These are phyloP conservation scores for Baccha elongata DNA, from an alignment of 2,888 invertebrate genomes.

Conservation along the genomic window DNA sequence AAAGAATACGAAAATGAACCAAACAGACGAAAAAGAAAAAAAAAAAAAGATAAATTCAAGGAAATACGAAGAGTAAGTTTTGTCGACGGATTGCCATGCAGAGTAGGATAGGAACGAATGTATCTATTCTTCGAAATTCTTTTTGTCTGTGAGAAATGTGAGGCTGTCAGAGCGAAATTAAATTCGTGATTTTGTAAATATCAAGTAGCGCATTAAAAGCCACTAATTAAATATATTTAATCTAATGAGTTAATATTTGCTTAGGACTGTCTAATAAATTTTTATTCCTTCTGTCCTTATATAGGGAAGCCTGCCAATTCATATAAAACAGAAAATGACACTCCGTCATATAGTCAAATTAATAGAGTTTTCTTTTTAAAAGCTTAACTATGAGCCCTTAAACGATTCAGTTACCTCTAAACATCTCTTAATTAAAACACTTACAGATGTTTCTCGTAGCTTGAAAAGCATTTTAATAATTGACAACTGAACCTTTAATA, in stretches of 20 bases:
- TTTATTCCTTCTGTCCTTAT: no score
- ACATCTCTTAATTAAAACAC: constrained; percentile 42
- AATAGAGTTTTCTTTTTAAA: no score
- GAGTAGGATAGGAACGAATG: not conserved
- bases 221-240: constrained; percentile 29
- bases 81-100: constrained; percentile 28
- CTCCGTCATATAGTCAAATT: no score
- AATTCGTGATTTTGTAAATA: constrained; percentile 25
- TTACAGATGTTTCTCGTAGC: constrained; percentile 1
- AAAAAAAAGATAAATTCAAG: constrained; percentile 10
- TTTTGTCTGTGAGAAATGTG: not conserved
- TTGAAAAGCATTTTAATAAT: not conserved
- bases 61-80: constrained; percentile 35
- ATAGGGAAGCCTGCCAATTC: no score
- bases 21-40: constrained; percentile 16
- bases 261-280: no score
- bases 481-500: constrained; percentile 13
- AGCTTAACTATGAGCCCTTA: not conserved
- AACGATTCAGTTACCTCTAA: constrained; percentile 3
- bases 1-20: constrained; percentile 28
- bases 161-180: constrained; percentile 25
- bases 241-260: not conserved
- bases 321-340: no score
- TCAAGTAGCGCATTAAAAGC: constrained; percentile 8
- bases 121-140: not conserved